These are phyloP conservation scores for Trachymyrmex septentrionalis DNA, from an alignment of 1,140 invertebrate species.

Conservation along the genomic window DNA sequence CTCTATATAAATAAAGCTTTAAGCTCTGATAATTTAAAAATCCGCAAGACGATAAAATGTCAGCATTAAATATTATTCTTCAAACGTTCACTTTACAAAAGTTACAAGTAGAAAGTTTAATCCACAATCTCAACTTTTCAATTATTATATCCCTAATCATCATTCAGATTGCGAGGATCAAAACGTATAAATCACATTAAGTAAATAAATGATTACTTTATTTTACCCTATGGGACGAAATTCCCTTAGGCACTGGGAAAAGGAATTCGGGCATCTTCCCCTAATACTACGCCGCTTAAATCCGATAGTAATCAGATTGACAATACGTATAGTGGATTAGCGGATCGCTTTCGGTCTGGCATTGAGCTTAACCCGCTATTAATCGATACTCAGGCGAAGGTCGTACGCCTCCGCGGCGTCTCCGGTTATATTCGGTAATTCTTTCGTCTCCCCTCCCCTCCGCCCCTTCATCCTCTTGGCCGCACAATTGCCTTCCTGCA, in stretches of 20 bases:
- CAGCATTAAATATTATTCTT: neutral
- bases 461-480: neutral
- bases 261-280: neutral
- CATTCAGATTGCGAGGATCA: neutral
- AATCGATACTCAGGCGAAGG: slow-evolving; percentile 73
- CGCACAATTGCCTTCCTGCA: slow-evolving; percentile 26
- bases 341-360: slow-evolving; percentile 60
- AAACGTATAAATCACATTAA: neutral
- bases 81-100: neutral
- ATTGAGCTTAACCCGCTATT: slow-evolving; percentile 71
- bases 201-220: slow-evolving; percentile 26
- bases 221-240: neutral
- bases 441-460: slow-evolving; percentile 1
- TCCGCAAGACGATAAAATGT: neutral
- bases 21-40: neutral
- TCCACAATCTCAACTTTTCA: neutral
- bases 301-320: slow-evolving; percentile 46
- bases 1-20: too few relatives aligned
- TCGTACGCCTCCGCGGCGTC: slow-evolving; percentile 73
- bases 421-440: slow-evolving; percentile 62
- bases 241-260: neutral
- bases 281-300: neutral
- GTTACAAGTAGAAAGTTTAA: neutral
- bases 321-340: slow-evolving; percentile 34
- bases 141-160: neutral